These are phyloP conservation scores for Lophochroa leadbeateri DNA, from an alignment of 2,113 vertebrate species.

Conservation along the genomic window DNA sequence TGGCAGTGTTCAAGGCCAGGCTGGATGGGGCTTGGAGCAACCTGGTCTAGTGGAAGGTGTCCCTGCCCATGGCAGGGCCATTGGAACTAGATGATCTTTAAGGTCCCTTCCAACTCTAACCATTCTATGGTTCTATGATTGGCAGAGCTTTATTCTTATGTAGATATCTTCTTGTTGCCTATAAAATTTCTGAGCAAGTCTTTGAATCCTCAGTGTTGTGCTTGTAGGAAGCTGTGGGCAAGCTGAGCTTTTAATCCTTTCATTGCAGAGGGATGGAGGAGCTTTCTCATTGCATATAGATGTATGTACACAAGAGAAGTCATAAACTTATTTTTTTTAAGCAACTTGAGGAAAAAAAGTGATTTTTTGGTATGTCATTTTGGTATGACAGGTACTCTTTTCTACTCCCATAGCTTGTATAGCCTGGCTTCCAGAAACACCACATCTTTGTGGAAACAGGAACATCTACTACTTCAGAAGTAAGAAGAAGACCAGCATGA, in stretches of 20 bases:
- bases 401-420: background rate
- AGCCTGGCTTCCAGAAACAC: background rate
- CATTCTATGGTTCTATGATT: background rate
- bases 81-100: background rate
- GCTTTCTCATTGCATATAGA: background rate
- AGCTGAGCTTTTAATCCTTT: background rate
- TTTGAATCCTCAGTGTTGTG: background rate
- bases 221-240: background rate
- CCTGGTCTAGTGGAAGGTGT: background rate
- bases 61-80: background rate
- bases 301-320: background rate
- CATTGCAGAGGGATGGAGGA: background rate
- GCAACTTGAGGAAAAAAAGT: background rate
- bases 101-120: background rate
- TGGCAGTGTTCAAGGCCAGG: no score
- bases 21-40: background rate
- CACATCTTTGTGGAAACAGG: background rate
- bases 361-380: background rate
- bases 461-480: background rate
- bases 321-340: background rate
- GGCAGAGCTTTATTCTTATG: background rate
- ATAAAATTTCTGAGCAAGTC: background rate
- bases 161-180: background rate
- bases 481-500: background rate
- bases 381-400: background rate